Evolutionary conservation across 2,888 invertebrate genomes (phyloP), one percentile per base, ranked within the genome.

Genomic region (Pheosia gnoma): DNA sequence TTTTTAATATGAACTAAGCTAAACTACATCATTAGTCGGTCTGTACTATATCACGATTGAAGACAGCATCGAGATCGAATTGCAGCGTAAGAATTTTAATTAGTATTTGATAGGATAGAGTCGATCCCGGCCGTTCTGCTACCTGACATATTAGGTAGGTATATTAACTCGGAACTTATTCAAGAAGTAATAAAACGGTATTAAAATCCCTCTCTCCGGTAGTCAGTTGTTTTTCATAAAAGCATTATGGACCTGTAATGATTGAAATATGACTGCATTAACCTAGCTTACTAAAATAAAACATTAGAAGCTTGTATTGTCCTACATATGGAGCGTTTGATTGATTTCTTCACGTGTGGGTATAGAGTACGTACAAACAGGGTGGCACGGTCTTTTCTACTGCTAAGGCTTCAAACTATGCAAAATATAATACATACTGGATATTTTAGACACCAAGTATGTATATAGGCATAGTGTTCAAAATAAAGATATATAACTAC

Each of bases 41-140:
- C 82, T 82, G 82, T 83, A 87, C 79, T 82, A 51, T 41, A 80
- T 75, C 75, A 76, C 80, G 81, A 85, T 79, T 82, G 82, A 84
- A 86, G 81, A 77, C 81, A 78, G 73, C 77, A 72, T 70, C 66
- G 78, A 80, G 81, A 83, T 84, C 80, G 80, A 85, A 84, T 84
- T 81, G 81, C 79, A 80, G 77, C 77, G 78, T 78, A 86, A 83
- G 79, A 89, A 86, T 87, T 87, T 86, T 85, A 88, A 88, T 86
- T 82, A 79, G 78, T 76, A 74, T 82, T 83, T 75, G 70, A 79
- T 78, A 74, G 72, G 68, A 70, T 77, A 65, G 67, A 72, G 59
- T 72, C 60, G 61, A 67, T 61, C 49, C 68, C 59, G 58, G 47
- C 56, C 56, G 25, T 25, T 25, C 25, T 62, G 66, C 66, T 71